Base-by-base conservation (phyloP, 2,113 vertebrate genomes). In the Pyrgilauda ruficollis region DNA sequence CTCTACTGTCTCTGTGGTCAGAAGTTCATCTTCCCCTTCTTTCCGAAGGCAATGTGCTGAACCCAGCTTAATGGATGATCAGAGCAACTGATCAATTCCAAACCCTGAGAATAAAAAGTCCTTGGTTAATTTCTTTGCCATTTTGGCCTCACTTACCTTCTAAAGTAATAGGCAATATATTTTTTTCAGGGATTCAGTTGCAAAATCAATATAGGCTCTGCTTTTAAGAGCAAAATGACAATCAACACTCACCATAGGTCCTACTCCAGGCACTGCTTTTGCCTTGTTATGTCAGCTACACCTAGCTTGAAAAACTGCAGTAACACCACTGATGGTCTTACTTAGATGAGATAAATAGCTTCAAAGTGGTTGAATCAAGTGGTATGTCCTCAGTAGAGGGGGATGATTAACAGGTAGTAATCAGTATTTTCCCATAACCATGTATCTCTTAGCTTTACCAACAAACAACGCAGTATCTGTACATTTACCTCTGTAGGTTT, bases 111-210 rank as follows among this genome's bases (percentile, higher is more conserved):
- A 93, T 58, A 63, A 90, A 87, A 94, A 58, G 30, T 30, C 14
- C 9, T 66, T 64, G 31, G 53, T 79, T 94, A 75, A 91, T 82
- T 82, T 82, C 49, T 87, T 63, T 76, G 63, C 24, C 43, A 73
- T 83, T 90, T 76, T 74, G 47, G 31, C 43, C 68, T 89, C 50
- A 59, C 77, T 83, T 96, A 41, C 72, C n/a, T 88, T 88, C 87
- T 83, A 73, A 83, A 93, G 67, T 80, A 96, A 91, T 75, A 93
- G 19, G 23, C 52, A 76, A 75, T 70, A 30, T 73, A 31, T 93
- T 92, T 96, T 86, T 87, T 89, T 37, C 55, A 88, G 55, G 39
- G 49, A 35, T 6, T 90, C 21, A 6, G 33, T 31, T 90, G 67
- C 46, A 85, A 96, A 90, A 83, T 91, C 87, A 79, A 80, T 80